A percentile compares a stretch with the other conserved stretches of the same genome.
Conservation (phyloP, 2,797 vertebrate genomes). For the Leuciscus waleckii region DNA sequence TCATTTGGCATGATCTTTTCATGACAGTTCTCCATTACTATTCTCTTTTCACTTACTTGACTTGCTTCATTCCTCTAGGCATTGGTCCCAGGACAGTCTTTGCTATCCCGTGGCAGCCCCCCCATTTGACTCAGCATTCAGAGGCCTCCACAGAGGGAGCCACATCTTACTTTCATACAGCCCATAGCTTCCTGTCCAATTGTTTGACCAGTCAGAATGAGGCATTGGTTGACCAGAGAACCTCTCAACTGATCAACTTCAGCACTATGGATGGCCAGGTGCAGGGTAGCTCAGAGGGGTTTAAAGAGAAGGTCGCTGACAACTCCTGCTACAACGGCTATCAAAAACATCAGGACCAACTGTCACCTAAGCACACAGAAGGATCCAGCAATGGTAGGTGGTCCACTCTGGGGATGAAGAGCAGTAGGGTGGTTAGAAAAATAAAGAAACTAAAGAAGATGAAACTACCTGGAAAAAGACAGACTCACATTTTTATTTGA, state of each 20-base stretch:
- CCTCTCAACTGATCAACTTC: slow-evolving; percentile 53
- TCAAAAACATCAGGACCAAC: slow-evolving; percentile 37
- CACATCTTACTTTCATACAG: slow-evolving; percentile 65
- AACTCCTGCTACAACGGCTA: slow-evolving; percentile 69
- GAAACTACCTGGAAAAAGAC: background rate
- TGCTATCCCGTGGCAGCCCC: slow-evolving; percentile 55
- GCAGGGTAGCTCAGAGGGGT: slow-evolving; percentile 27
- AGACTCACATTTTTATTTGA: background rate
- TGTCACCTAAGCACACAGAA: slow-evolving; percentile 41
- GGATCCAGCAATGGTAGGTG: slow-evolving; percentile 58
- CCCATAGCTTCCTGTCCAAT: slow-evolving; percentile 71
- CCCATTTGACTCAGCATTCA: slow-evolving; percentile 22
- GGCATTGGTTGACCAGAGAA: slow-evolving; percentile 47
- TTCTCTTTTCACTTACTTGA: background rate
- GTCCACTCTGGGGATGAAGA: background rate
- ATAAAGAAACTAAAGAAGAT: background rate
- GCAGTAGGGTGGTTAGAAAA: background rate
- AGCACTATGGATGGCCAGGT: slow-evolving; percentile 61
- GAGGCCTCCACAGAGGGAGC: slow-evolving; percentile 53
- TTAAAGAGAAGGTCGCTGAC: slow-evolving; percentile 69
- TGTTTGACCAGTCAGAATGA: slow-evolving; percentile 55
- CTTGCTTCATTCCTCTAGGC: background rate
- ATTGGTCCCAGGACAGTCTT: slow-evolving; percentile 21
- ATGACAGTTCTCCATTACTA: background rate
- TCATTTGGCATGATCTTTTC: background rate